Evolutionary conservation across 2,797 vertebrate genomes (phyloP).

Genomic region (Enteromius argenteus): DNA sequence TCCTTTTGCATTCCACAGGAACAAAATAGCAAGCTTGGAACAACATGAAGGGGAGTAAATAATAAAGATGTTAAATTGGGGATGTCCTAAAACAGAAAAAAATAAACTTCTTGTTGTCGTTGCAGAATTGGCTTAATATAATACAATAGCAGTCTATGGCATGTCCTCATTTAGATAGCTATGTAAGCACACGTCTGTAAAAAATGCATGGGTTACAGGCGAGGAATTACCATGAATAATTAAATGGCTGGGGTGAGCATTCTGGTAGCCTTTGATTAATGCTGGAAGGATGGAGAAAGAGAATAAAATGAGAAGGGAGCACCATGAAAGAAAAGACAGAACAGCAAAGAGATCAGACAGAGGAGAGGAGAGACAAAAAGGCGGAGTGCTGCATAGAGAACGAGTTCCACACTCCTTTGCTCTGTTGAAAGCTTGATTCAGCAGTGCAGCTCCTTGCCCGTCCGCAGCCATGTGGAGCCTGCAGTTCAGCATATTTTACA

Average conservation of each 20-base stretch:
- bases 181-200: not conserved
- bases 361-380: constrained; percentile 24
- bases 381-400: constrained; percentile 8
- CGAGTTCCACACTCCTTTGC: not conserved
- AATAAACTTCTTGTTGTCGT: not conserved
- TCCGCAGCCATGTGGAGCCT: constrained; percentile 61
- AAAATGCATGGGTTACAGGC: constrained; percentile 66
- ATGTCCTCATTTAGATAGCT: constrained; percentile 6
- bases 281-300: constrained; percentile 80
- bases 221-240: constrained; percentile 81
- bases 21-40: not conserved
- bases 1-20: not conserved
- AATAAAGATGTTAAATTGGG: not conserved
- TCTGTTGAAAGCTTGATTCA: constrained; percentile 76
- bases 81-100: not conserved
- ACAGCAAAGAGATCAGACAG: constrained; percentile 38
- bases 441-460: constrained; percentile 69
- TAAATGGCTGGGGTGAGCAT: constrained; percentile 80
- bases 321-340: constrained; percentile 71
- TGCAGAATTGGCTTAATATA: not conserved
- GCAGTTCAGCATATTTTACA: constrained; percentile 62
- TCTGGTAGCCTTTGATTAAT: constrained; percentile 80
- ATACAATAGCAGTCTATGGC: not conserved
- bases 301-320: constrained; percentile 77
- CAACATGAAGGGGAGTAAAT: not conserved